Conservation (phyloP, 23 tunicate species). For the Halocynthia roretzi region DNA sequence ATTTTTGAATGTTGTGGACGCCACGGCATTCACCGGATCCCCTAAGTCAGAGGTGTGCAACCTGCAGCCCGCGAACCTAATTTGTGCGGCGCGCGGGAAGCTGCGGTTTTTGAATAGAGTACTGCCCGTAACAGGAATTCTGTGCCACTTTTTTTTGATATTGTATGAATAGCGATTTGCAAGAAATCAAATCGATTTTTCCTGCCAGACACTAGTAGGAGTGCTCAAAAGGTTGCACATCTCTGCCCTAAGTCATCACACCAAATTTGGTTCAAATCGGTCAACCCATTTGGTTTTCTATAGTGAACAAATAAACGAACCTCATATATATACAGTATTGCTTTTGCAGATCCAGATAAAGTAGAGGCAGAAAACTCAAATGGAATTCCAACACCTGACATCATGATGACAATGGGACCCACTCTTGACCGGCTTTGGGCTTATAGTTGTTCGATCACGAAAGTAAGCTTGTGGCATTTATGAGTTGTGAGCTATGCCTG, state of each 20-base stretch:
- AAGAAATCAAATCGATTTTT: no score
- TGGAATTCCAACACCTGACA: slow-evolving; percentile 57
- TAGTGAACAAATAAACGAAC: background rate
- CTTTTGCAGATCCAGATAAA: slow-evolving; percentile 73
- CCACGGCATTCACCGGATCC: no score
- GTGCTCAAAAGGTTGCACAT: no score
- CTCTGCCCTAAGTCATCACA: no score
- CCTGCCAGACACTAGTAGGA: no score
- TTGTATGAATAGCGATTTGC: no score
- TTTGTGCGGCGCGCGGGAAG: no score
- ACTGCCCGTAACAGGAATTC: no score
- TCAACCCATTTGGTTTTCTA: background rate
- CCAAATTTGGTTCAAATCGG: no score
- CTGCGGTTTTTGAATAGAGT: no score
- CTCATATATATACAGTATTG: background rate
- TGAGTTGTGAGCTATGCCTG: background rate
- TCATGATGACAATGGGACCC: slow-evolving; percentile 75
- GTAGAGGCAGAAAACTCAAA: slow-evolving; percentile 40
- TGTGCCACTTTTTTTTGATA: no score
- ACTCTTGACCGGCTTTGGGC: slow-evolving; percentile 75
- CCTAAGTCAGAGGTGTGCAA: background rate
- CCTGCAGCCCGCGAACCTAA: no score
- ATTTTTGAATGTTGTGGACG: background rate
- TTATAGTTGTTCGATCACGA: slow-evolving; percentile 54
- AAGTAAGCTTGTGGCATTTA: slow-evolving; percentile 17